Percentiles rank a stretch among this genome's conserved stretches.
Evolutionary conservation across 2,888 invertebrate genomes (phyloP).

Genomic region (Toxonevra muliebris): DNA sequence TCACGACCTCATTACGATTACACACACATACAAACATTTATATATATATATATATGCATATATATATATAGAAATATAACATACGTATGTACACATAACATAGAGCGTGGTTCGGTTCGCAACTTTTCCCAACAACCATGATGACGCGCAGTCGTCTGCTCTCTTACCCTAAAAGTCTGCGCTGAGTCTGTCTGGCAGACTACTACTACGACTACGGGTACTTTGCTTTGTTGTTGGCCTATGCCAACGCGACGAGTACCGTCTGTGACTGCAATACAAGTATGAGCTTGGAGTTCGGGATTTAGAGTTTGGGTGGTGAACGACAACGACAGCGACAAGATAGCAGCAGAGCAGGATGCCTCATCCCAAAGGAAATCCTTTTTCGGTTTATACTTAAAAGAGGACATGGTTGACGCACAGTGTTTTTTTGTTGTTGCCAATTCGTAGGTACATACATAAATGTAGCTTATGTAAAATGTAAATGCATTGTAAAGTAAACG

Average conservation of each 20-base stretch:
- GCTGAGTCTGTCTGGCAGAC: conserved; percentile 20
- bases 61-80: conserved; percentile 17
- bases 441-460: too few relatives aligned
- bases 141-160: conserved; percentile 23
- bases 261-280: conserved; percentile 20
- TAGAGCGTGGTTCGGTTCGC: conserved; percentile 14
- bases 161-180: conserved; percentile 30
- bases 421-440: too few relatives aligned
- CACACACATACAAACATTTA: conserved; percentile 28
- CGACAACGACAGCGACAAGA: conserved; percentile 18
- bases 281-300: neutral
- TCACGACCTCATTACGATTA: conserved; percentile 58
- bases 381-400: too few relatives aligned
- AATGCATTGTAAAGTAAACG: too few relatives aligned
- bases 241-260: conserved; percentile 21
- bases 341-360: conserved; percentile 17
- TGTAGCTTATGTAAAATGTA: too few relatives aligned
- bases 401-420: too few relatives aligned
- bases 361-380: conserved; percentile 28
- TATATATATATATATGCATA: conserved; percentile 29
- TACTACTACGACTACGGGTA: too few relatives aligned
- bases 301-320: conserved; percentile 10
- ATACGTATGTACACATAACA: conserved; percentile 4
- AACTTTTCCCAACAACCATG: conserved; percentile 21
- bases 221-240: conserved; percentile 20